Evolutionary conservation across 2,888 invertebrate species (phyloP), one percentile per base, ranked within the genome.

Genomic region (Ferdinandea cuprea): DNA sequence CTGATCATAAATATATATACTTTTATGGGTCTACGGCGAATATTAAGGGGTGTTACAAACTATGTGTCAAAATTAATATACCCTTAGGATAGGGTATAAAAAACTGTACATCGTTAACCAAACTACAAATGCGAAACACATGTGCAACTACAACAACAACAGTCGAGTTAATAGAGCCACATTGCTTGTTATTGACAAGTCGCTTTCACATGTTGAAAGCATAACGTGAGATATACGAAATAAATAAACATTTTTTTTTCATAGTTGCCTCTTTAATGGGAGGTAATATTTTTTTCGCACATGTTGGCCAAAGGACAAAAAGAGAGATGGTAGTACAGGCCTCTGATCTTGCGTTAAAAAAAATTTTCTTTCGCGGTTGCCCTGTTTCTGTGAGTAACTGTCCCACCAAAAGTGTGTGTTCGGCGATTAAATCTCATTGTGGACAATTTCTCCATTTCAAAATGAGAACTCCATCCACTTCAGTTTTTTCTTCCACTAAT

Each of bases 201-300:
- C 65, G 35, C n/a, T 52, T 46, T 37, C 21, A 21, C 54, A 15
- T 13, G 35, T 48, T 59, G 46, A 30, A 13, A 52, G 42, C 19
- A 19, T 17, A 50, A 56, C 69, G 48, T 35, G 35, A 63, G 28
- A 61, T 40, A 42, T 19, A 73, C 58, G 59, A 56, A 56, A 76
- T 65, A 69, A 58, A 80, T 80, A 81, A 76, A 81, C n/a, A n/a
- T 81, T 71, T 28, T 59, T 76, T 71, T 73, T 65, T 69, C 58
- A 65, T 65, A 46, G 52, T 32, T 30, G 44, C 56, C 74, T n/a
- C n/a, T n/a, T n/a, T 76, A 81, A 81, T 81, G 80, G 80, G 69
- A n/a, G 71, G 80, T 35, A 76, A 71, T n/a, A 81, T 81, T 81
- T 76, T 76, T 81, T 81, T 76, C 58, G 54, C 71, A 81, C 76